Conservation (phyloP, 64 coral and sea anemone genomes). For the Pocillopora damicornis region DNA sequence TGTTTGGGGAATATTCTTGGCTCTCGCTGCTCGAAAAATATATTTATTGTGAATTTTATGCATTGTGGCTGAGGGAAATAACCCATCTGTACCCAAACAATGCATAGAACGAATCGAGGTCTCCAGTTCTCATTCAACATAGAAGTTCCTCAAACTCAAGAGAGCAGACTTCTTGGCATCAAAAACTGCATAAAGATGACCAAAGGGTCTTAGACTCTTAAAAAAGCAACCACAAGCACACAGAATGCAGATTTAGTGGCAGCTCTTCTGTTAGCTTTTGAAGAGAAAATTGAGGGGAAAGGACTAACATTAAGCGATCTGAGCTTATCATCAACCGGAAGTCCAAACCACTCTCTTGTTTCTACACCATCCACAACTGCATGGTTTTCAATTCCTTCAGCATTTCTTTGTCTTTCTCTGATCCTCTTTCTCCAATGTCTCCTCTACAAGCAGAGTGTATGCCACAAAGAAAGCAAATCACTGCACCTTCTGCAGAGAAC, state of each 20-base stretch:
- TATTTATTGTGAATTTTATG: background rate
- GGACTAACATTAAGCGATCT: too few relatives aligned
- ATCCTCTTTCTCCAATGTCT: too few relatives aligned
- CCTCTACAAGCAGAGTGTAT: too few relatives aligned
- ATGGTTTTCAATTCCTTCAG: too few relatives aligned
- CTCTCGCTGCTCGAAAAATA: background rate
- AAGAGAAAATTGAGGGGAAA: background rate
- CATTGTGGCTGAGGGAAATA: background rate
- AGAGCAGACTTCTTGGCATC: background rate
- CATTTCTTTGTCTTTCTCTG: too few relatives aligned
- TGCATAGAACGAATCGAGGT: background rate
- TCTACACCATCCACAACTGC: too few relatives aligned
- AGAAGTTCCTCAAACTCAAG: background rate
- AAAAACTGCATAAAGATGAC: background rate
- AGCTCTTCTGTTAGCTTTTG: background rate
- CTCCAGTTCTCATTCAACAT: background rate
- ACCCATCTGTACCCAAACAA: background rate
- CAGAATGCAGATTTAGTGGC: background rate
- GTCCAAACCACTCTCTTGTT: too few relatives aligned
- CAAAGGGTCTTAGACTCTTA: background rate
- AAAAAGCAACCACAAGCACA: background rate
- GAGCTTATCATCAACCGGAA: too few relatives aligned
- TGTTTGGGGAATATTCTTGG: background rate
- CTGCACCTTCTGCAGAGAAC: too few relatives aligned
- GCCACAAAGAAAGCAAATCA: too few relatives aligned